These are phyloP conservation scores for Masnerella sp. DNA, from an alignment of 2,888 invertebrate genomes.

Conservation along the genomic window DNA sequence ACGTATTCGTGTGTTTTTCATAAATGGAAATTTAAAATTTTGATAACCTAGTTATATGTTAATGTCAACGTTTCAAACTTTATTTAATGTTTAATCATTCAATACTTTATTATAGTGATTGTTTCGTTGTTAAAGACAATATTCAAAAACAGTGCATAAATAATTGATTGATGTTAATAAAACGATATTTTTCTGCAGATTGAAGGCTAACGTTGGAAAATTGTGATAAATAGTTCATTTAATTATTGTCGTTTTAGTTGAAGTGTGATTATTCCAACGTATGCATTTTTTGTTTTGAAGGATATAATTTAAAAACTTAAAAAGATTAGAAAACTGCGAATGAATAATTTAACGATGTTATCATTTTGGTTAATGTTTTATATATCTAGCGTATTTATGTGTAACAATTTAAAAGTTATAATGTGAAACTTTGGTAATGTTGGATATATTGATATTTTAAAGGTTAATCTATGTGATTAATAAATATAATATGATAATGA, in stretches of 20 bases:
- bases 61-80: background rate
- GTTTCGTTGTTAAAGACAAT: background rate
- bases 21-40: constrained; percentile 1
- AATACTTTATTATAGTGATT: background rate
- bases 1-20: constrained; percentile 5
- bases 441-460: too few relatives aligned
- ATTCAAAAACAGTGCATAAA: background rate
- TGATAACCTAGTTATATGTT: background rate
- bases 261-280: constrained; percentile 11
- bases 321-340: too few relatives aligned
- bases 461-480: too few relatives aligned
- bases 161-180: background rate
- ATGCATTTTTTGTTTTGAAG: too few relatives aligned
- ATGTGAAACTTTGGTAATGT: too few relatives aligned
- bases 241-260: constrained; percentile 3
- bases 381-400: too few relatives aligned
- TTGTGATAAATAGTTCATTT: background rate
- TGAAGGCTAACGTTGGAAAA: constrained; percentile 2
- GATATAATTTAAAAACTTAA: too few relatives aligned
- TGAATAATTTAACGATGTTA: too few relatives aligned
- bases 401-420: too few relatives aligned
- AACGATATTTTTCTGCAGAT: constrained; percentile 12
- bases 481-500: too few relatives aligned
- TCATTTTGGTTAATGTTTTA: too few relatives aligned
- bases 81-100: background rate